Conservation (phyloP, 2,888 invertebrate genomes). For the Oxytorus armatus region DNA sequence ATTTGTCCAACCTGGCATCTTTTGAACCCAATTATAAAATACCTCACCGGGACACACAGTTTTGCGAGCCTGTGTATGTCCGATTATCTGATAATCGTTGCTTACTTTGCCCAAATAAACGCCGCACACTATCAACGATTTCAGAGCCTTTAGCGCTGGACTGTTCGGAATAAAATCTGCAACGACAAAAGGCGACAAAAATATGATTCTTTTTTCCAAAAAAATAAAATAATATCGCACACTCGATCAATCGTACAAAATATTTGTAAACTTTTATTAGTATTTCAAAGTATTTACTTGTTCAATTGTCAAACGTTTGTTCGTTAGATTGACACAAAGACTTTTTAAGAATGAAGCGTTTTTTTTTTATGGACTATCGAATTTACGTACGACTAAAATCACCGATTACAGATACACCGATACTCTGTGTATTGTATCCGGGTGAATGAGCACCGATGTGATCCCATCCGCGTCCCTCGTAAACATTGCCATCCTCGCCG, state of each 20-base stretch:
- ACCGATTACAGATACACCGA: slow-evolving; percentile 83
- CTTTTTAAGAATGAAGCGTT: background rate
- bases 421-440: slow-evolving; percentile 83
- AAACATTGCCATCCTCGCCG: slow-evolving; percentile 85
- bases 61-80: slow-evolving; percentile 81
- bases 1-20: slow-evolving; percentile 79
- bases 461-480: slow-evolving; percentile 84
- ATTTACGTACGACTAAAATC: slow-evolving; percentile 79
- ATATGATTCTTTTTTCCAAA: background rate
- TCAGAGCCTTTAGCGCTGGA: slow-evolving; percentile 77
- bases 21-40: slow-evolving; percentile 80
- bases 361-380: background rate
- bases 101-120: slow-evolving; percentile 78
- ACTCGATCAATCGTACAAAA: background rate
- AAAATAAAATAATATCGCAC: background rate
- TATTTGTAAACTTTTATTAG: background rate
- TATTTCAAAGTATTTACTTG: too few species aligned
- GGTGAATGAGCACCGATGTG: slow-evolving; percentile 82
- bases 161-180: slow-evolving; percentile 80
- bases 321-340: background rate
- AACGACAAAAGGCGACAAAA: slow-evolving; percentile 6
- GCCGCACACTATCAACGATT: slow-evolving; percentile 80
- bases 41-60: slow-evolving; percentile 83
- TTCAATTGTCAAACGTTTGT: too few species aligned
- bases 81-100: slow-evolving; percentile 78